These are phyloP conservation scores for Sprattus sprattus DNA, from an alignment of 2,113 vertebrate genomes.

Conservation along the genomic window DNA sequence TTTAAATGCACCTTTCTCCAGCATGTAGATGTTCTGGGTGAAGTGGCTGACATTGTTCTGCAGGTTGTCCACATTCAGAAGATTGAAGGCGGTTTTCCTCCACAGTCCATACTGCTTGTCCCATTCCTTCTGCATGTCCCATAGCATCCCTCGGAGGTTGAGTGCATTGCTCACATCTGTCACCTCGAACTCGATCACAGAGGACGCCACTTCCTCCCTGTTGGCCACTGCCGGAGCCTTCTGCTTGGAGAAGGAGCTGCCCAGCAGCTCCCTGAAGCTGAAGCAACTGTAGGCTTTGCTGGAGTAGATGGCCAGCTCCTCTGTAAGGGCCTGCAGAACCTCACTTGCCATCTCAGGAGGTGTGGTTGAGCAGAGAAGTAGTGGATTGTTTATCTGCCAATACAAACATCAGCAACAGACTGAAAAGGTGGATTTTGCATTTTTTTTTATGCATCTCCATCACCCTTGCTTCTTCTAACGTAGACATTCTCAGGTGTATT, in stretches of 20 bases:
- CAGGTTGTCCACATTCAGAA: constrained; percentile 57
- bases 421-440: neutral
- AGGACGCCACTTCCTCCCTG: constrained; percentile 32
- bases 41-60: constrained; percentile 62
- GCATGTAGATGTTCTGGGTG: constrained; percentile 54
- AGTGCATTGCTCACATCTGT: constrained; percentile 63
- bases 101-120: constrained; percentile 45
- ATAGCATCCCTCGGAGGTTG: constrained; percentile 59
- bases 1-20: constrained; percentile 65
- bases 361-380: constrained; percentile 54
- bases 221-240: constrained; percentile 36
- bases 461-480: neutral
- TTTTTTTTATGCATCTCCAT: neutral
- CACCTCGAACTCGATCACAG: constrained; percentile 53
- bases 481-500: neutral
- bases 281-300: constrained; percentile 52
- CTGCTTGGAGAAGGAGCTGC: constrained; percentile 12
- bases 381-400: constrained; percentile 59
- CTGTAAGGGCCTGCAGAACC: constrained; percentile 49
- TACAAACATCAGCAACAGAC: neutral
- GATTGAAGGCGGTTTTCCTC: constrained; percentile 54
- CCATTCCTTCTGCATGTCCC: constrained; percentile 67
- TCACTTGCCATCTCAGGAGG: constrained; percentile 48
- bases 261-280: constrained; percentile 51
- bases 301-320: constrained; percentile 52